These are phyloP conservation scores for Poeciliopsis turneri DNA, from an alignment of 2,797 vertebrate genomes.

Conservation along the genomic window DNA sequence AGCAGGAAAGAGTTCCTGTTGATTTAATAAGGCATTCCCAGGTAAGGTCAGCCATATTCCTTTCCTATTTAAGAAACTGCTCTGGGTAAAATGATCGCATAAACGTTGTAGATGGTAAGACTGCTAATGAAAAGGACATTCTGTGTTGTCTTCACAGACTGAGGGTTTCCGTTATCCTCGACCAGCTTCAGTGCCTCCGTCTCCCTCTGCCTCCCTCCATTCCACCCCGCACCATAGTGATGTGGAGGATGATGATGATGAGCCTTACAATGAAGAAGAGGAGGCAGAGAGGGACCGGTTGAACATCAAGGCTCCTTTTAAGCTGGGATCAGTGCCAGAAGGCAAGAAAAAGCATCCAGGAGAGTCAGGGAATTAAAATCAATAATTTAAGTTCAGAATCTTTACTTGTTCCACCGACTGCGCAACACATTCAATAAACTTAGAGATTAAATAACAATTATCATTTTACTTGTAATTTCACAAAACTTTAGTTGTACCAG, in stretches of 20 bases:
- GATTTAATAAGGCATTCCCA: not conserved
- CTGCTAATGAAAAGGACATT: not conserved
- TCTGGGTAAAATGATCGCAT: not conserved
- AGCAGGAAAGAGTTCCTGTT: too few species aligned
- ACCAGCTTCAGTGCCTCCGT: slow-evolving; percentile 92
- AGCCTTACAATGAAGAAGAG: slow-evolving; percentile 90
- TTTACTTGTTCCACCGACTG: not conserved
- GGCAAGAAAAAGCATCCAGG: slow-evolving; percentile 84
- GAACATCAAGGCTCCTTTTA: slow-evolving; percentile 90
- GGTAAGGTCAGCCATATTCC: not conserved
- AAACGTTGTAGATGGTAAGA: not conserved
- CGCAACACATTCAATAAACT: not conserved
- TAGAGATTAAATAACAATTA: not conserved
- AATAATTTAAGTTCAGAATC: not conserved
- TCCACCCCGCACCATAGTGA: slow-evolving; percentile 92
- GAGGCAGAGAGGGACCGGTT: slow-evolving; percentile 90
- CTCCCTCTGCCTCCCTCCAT: slow-evolving; percentile 87
- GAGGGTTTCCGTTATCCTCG: slow-evolving; percentile 92
- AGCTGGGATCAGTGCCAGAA: slow-evolving; percentile 66
- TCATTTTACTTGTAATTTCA: not conserved
- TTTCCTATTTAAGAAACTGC: not conserved
- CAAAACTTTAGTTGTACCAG: not conserved
- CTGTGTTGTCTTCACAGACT: slow-evolving; percentile 72
- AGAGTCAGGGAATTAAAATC: slow-evolving; percentile 83
- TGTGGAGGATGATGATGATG: slow-evolving; percentile 84